Evolutionary conservation across 2,888 invertebrate species (phyloP), one percentile per base, ranked within the genome.

Genomic region (Eristalis arbustorum): DNA sequence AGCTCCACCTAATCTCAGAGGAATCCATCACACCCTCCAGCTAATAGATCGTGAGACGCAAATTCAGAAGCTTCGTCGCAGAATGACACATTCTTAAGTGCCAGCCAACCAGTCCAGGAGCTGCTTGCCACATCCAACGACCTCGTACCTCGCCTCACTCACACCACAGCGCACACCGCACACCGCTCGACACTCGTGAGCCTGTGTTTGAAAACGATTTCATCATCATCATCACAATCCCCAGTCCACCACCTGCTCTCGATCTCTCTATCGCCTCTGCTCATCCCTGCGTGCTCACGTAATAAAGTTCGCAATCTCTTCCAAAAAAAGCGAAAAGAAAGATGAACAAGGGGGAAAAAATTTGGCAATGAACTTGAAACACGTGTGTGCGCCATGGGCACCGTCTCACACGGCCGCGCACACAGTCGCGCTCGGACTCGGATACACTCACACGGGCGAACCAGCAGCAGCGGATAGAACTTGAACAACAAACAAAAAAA

Each of bases 311-410:
- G 18, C 64, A 37, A 63, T 34, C 63, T 37, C 37, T 18, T 18
- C 22, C 62, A 37, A 64, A 18, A 67, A 75, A 75, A 79, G 18
- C 66, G 69, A 37, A 79, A 79, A 80, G 42, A 72, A 67, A 67
- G 59, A 79, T 42, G 63, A 22, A 40, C 40, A 18, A 42, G 66
- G 18, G 42, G 37, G 13, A 75, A 76, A 79, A 68, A 73, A 73
- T 73, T 85, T 85, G 85, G 81, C 85, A 85, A 85, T 85, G 85
- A 85, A 85, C 85, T 85, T 85, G 81, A 81, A 85, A 85, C 77
- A 77, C 73, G 81, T 81, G 85, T 85, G 73, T 73, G 64, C 59
- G 81, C 74, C 77, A 73, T 74, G 77, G 49, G 63, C 73, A 66
- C 42, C 40, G 14, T n/a, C 62, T 59, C 37, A 42, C 42, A 57